Evolutionary conservation across 2,113 vertebrate species (phyloP).

Genomic region (Podarcis muralis): DNA sequence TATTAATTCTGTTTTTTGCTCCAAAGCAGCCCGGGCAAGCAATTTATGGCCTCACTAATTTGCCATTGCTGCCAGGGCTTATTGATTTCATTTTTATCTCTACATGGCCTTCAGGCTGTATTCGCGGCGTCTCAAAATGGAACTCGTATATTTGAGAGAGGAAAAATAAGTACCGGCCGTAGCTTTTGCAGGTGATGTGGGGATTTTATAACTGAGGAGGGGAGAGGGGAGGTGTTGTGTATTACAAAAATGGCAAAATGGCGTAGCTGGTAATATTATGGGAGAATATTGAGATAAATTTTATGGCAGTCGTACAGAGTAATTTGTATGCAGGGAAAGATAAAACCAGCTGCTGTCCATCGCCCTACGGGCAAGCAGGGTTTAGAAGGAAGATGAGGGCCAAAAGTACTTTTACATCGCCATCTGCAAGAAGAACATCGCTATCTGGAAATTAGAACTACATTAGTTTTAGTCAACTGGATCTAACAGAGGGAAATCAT

Average conservation of each 20-base stretch:
- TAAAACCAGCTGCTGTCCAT: not conserved
- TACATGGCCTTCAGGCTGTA: not conserved
- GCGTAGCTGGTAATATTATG: not conserved
- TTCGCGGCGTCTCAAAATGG: not conserved
- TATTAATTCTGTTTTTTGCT: slow-evolving; percentile 29
- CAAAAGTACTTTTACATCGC: not conserved
- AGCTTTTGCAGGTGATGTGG: slow-evolving; percentile 2
- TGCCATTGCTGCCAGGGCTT: not conserved
- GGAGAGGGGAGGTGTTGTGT: not conserved
- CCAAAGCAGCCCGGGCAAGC: not conserved
- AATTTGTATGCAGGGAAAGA: not conserved
- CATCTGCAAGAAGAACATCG: not conserved
- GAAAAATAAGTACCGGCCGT: not conserved
- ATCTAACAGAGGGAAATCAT: not conserved
- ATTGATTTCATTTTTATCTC: slow-evolving; percentile 28
- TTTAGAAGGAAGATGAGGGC: not conserved
- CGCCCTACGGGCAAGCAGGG: not conserved
- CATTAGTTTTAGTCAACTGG: not conserved
- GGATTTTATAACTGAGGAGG: not conserved
- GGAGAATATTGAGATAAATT: slow-evolving; percentile 11
- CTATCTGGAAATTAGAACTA: not conserved
- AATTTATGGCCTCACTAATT: slow-evolving; percentile 6
- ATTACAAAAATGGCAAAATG: not conserved
- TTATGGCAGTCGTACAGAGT: not conserved
- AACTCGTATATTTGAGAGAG: not conserved